phyloP scores from a whole-genome alignment of 2,797 vertebrate genomes.

The Geotrypetes seraphini region DNA sequence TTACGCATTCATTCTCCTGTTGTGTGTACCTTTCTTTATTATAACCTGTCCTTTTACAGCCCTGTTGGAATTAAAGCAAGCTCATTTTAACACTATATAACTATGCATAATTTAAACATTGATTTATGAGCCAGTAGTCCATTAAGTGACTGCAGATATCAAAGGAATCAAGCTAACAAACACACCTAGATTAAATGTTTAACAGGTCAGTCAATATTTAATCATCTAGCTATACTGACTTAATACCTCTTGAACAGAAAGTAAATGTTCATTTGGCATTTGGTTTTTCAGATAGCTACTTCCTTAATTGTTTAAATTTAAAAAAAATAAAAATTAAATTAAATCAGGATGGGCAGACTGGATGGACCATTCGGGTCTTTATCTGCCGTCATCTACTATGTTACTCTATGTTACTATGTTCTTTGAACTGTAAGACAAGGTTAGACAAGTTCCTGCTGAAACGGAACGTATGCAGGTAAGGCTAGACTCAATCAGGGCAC shows the following conservation, averaged over 20 bases:
- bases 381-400: too few relatives aligned
- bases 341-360: too few relatives aligned
- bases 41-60: constrained; percentile 9
- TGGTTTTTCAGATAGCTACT: neutral
- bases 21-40: constrained; percentile 16
- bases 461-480: too few relatives aligned
- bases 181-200: constrained; percentile 33
- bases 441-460: too few relatives aligned
- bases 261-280: neutral
- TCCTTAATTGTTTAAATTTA: neutral
- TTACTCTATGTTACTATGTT: too few relatives aligned
- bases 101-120: constrained; percentile 32
- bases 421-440: too few relatives aligned
- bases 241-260: constrained; percentile 5
- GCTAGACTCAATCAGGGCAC: too few relatives aligned
- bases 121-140: constrained; percentile 33
- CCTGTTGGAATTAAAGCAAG: constrained; percentile 28
- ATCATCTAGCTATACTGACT: constrained; percentile 19
- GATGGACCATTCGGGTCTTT: too few relatives aligned
- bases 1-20: neutral
- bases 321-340: too few relatives aligned
- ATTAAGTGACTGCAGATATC: constrained; percentile 13
- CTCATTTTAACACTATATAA: constrained; percentile 26
- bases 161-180: constrained; percentile 23
- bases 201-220: constrained; percentile 30